phyloP scores from a whole-genome alignment of 1,140 invertebrate species.

The Limonius californicus region DNA sequence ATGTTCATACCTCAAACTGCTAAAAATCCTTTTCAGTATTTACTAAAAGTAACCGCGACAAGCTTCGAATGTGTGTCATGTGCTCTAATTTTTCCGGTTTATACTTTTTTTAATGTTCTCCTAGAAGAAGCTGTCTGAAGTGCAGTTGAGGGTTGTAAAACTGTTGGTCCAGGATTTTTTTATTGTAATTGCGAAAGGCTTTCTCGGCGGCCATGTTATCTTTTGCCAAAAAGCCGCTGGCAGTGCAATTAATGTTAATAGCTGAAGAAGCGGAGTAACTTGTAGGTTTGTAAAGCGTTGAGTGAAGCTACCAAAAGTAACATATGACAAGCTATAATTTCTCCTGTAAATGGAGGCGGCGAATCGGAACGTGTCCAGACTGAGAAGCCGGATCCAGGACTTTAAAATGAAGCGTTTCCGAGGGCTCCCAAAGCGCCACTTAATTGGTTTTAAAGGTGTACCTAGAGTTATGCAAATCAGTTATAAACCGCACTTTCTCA shows the following conservation, averaged over 20 bases:
- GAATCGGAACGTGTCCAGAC: conserved; percentile 13
- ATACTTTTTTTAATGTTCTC: too few relatives aligned
- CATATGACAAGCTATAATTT: conserved; percentile 20
- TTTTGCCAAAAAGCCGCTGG: not conserved
- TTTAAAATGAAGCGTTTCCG: conserved; percentile 16
- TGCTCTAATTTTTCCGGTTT: too few relatives aligned
- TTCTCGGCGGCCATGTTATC: not conserved
- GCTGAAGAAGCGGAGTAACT: not conserved
- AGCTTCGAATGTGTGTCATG: too few relatives aligned
- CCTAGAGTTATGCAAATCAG: conserved; percentile 16
- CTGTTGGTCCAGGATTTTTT: not conserved
- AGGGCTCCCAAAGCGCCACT: conserved; percentile 14
- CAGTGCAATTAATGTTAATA: not conserved
- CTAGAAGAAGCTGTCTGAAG: too few relatives aligned
- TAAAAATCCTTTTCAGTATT: too few relatives aligned
- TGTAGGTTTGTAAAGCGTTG: not conserved
- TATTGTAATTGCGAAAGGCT: not conserved
- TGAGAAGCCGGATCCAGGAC: conserved; percentile 4
- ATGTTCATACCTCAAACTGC: too few relatives aligned
- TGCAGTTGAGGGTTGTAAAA: not conserved
- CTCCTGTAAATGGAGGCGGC: conserved; percentile 10
- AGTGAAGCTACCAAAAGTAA: conserved; percentile 3
- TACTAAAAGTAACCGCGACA: too few relatives aligned
- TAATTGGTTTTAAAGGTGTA: conserved; percentile 19
- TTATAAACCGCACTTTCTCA: conserved; percentile 10